Base-by-base conservation (phyloP, 2,888 invertebrate species). In the Seladonia tumulorum region DNA sequence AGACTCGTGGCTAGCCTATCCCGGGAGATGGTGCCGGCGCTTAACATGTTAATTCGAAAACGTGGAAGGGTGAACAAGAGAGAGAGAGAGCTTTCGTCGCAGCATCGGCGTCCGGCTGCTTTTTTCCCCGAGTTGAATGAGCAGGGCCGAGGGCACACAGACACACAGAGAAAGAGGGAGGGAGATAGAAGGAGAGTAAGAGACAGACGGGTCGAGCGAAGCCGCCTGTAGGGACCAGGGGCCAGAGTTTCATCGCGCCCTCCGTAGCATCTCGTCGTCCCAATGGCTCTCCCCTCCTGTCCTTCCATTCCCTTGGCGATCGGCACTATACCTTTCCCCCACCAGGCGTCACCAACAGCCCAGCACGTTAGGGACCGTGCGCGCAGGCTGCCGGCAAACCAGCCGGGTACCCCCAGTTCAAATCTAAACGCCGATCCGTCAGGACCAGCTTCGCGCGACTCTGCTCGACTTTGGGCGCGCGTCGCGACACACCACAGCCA, bases 401-500 rank as follows among this genome's bases (percentile, higher is more conserved):
- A 77, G 77, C 70, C 76, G 72, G 76, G 71, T 81, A 81, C 82
- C 85, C 53, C 82, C 88, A 88, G 88, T 89, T 87, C 81, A 84
- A 85, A 87, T 80, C 87, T 79, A 85, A 87, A 88, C 88, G 87
- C 72, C 81, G 88, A 73, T 18, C 57, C 53, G 81, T 79, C 79
- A 73, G 75, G 79, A 83, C 72, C 80, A 49, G 35, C 49, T 18
- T 49, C 74, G 82, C 83, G 85, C 78, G 77, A 68, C 45, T 73
- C 68, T 76, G 87, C 83, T 86, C 87, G 73, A 87, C 76, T 84
- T 81, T 81, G 84, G 85, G 86, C 82, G 82, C 83, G 87, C 87
- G 87, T 87, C 87, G 87, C 87, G 84, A 81, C 87, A 74, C 71
- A 76, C 18, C 42, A 63, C 35, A 18, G 18, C 47, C 47, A 76